Base-by-base conservation (phyloP, 2,113 vertebrate species). In the Engystomops pustulosus region DNA sequence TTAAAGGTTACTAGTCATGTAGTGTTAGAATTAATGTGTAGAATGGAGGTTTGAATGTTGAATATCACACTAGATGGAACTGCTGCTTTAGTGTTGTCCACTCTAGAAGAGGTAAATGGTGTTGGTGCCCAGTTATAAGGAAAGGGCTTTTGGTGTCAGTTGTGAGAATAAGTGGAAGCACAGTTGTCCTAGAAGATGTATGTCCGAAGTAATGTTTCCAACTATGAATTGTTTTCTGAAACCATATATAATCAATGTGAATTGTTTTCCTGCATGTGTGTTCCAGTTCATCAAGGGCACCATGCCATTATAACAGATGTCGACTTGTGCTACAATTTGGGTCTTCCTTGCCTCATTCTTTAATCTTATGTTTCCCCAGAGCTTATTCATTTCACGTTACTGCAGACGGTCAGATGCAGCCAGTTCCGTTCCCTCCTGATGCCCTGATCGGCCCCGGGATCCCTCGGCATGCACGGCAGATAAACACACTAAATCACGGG, bases 361-460 rank as follows among this genome's bases (percentile, higher is more conserved):
- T 45, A 30, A 36, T 45, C 45, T 67, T 11, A 20, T 36, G 34
- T 32, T 75, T 7, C 17, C 45, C 67, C n/a, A 93, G 92, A 25
- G 92, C 92, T 0, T 93, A 93, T 83, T 98, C 96, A 68, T 98
- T 98, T 90, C 96, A 98, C 36, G 96, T 98, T 27, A 98, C 95
- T 0, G 96, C 96, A 12, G 96, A 97, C 6, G 96, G 96, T 44
- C 96, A 98, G 89, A 98, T 98, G 96, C 96, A 98, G 88, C 96
- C 96, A 0, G 96, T 98, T 45, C 96, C 96, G 82, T 97, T 98
- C 72, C 96, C 96, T 34, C 96, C 96, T 0, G 96, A 97, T 0
- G 96, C 96, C 81, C 94, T 98, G 87, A 97, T 98, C 23, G 96
- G 96, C 47, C 96, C 96, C 0, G 96, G 96, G 17, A 98, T 98